These are phyloP conservation scores for Ia io DNA, from an alignment of 2,113 vertebrate species.

Conservation along the genomic window DNA sequence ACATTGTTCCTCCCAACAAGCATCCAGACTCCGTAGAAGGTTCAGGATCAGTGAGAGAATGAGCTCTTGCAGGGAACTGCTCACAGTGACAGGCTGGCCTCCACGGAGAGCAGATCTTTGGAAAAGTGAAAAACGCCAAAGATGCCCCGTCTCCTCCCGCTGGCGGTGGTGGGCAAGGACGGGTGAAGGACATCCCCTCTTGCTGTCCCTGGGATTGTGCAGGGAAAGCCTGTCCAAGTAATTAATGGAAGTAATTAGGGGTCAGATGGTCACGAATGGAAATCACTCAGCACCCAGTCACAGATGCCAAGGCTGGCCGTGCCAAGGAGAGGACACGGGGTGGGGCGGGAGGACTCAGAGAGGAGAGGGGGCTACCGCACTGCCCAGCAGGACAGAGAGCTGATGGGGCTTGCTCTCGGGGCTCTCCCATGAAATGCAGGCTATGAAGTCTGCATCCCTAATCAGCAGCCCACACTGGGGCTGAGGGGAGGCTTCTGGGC, in stretches of 20 bases:
- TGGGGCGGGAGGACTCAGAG: not conserved
- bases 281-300: constrained; percentile 2
- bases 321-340: not conserved
- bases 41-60: constrained; percentile 9
- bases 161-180: constrained; percentile 44
- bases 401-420: not conserved
- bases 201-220: not conserved
- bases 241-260: constrained; percentile 74
- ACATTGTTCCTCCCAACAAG: not conserved
- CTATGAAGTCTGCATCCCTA: not conserved
- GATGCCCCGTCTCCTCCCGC: not conserved
- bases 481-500: not conserved
- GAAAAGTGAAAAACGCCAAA: not conserved
- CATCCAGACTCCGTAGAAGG: not conserved
- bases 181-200: constrained; percentile 9
- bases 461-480: not conserved
- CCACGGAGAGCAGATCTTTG: not conserved
- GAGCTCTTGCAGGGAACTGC: not conserved
- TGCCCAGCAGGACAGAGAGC: rapidly evolving
- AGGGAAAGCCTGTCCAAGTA: constrained; percentile 67
- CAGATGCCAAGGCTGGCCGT: not conserved
- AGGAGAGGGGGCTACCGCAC: not conserved
- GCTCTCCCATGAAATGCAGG: not conserved
- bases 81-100: not conserved
- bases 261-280: constrained; percentile 67